These are phyloP conservation scores for Mixornis gularis DNA, from an alignment of 2,113 vertebrate species.

Conservation along the genomic window DNA sequence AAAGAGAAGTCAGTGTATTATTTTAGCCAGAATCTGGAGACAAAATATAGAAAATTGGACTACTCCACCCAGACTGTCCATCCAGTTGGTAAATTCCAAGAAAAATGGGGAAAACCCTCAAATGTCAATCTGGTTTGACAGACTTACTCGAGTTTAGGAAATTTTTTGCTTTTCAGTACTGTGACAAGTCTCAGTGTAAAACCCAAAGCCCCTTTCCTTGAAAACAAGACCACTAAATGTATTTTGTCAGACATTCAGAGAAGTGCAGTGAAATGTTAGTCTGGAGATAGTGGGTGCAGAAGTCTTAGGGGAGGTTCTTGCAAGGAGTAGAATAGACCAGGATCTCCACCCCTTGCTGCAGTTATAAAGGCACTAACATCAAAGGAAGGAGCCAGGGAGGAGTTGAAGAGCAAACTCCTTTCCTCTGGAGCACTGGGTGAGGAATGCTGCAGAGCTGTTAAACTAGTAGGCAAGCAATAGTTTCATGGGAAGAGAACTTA, in stretches of 20 bases:
- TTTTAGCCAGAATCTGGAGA: not conserved
- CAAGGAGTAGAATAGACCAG: not conserved
- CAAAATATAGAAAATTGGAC: not conserved
- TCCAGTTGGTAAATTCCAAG: not conserved
- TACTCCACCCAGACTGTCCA: not conserved
- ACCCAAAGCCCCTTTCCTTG: not conserved
- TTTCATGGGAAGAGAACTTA: not conserved
- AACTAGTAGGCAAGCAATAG: not conserved
- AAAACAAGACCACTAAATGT: not conserved
- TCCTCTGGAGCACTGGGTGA: not conserved
- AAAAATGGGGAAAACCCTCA: not conserved
- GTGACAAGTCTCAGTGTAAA: not conserved
- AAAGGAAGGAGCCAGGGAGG: not conserved
- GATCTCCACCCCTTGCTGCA: constrained; percentile 29
- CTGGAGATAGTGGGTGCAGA: not conserved
- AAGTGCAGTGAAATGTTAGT: not conserved
- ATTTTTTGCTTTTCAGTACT: not conserved
- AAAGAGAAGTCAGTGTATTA: not conserved
- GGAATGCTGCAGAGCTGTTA: not conserved
- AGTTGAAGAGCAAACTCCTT: not conserved
- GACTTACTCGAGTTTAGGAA: not conserved
- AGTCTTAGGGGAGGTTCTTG: constrained; percentile 31
- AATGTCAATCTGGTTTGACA: not conserved
- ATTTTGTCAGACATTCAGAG: not conserved
- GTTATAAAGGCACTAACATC: constrained; percentile 39